phyloP scores from a whole-genome alignment of 2,888 invertebrate species.

The Stenurella melanura region DNA sequence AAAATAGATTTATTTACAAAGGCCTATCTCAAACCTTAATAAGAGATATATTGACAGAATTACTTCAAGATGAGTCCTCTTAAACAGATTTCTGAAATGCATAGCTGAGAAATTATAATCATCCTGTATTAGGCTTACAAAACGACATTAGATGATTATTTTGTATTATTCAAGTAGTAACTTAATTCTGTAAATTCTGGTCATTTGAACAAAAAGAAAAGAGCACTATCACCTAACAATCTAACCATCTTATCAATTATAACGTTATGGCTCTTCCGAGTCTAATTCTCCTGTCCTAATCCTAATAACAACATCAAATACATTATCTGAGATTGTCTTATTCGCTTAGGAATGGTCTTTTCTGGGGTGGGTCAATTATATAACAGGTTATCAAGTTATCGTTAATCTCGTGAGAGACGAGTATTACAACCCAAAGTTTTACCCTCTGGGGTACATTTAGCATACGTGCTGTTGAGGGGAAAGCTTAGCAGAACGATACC shows the following conservation, averaged over 20 bases:
- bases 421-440: constrained; percentile 56
- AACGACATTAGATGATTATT: too few relatives aligned
- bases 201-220: background rate
- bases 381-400: constrained; percentile 55
- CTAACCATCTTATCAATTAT: constrained; percentile 5
- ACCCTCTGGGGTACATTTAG: constrained; percentile 57
- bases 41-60: too few relatives aligned
- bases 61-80: too few relatives aligned
- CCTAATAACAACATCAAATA: constrained; percentile 30
- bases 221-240: background rate
- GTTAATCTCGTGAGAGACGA: constrained; percentile 56
- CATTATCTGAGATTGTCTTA: constrained; percentile 27
- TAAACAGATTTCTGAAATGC: too few relatives aligned
- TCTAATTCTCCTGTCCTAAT: background rate
- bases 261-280: constrained; percentile 5
- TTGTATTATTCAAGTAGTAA: too few relatives aligned
- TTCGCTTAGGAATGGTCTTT: constrained; percentile 24
- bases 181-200: too few relatives aligned
- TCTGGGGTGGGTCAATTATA: constrained; percentile 52
- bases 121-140: too few relatives aligned
- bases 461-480: constrained; percentile 50
- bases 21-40: too few relatives aligned
- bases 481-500: constrained; percentile 38
- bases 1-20: too few relatives aligned
- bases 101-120: too few relatives aligned